Evolutionary conservation across 2,888 invertebrate genomes (phyloP).

Genomic region (Palloptera scutellata): DNA sequence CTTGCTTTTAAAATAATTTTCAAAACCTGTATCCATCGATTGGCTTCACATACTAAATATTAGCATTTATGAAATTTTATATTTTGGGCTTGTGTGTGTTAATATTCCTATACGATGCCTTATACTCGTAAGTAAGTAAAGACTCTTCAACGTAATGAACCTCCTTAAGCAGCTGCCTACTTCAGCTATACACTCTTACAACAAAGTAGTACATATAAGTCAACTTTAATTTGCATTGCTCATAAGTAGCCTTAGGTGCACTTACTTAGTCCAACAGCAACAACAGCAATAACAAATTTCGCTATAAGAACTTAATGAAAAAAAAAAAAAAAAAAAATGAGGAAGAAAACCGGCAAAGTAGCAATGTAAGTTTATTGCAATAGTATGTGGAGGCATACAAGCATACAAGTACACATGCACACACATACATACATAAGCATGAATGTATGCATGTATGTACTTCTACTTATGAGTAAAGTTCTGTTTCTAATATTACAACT

Average conservation of each 20-base stretch:
- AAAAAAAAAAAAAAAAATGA: slow-evolving; percentile 31
- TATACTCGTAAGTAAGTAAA: no score
- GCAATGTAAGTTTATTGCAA: slow-evolving; percentile 35
- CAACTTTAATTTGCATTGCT: slow-evolving; percentile 60
- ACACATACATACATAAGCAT: slow-evolving; percentile 7
- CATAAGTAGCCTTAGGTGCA: slow-evolving; percentile 61
- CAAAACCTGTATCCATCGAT: no score
- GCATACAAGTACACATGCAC: not conserved
- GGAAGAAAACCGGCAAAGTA: slow-evolving; percentile 51
- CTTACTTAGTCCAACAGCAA: slow-evolving; percentile 55
- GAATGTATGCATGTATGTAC: not conserved
- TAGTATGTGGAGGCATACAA: slow-evolving; percentile 17
- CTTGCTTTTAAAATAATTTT: no score
- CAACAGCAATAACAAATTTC: slow-evolving; percentile 41
- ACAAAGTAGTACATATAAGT: slow-evolving; percentile 44
- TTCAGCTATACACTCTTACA: not conserved
- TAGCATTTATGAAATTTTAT: no score
- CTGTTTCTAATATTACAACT: slow-evolving; percentile 23
- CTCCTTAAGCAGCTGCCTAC: no score
- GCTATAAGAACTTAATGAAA: slow-evolving; percentile 23
- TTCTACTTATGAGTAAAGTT: slow-evolving; percentile 20
- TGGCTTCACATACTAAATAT: no score
- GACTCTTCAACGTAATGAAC: no score
- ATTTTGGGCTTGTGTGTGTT: no score
- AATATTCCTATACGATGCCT: no score